Evolutionary conservation across 2,888 invertebrate species (phyloP), one percentile per base, ranked within the genome.

Genomic region (Xanthorhoe spadicearia): DNA sequence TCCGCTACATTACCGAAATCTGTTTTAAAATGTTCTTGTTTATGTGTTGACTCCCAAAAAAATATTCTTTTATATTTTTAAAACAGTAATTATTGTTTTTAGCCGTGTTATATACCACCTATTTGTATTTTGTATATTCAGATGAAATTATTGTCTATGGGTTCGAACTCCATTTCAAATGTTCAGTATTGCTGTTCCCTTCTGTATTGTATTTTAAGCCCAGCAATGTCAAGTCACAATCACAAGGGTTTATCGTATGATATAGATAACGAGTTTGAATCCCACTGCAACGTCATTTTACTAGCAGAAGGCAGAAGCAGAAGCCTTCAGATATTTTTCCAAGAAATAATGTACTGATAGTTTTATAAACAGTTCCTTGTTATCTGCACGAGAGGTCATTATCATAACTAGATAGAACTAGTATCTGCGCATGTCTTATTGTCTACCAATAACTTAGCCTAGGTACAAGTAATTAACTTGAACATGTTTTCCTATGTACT

Each of bases 371-470:
- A 59, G 28, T n/a, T 53, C 15, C 3, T 64, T 61, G 64, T 67
- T 64, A 68, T 61, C 61, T 68, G 57, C 68, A 68, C 68, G 68
- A 64, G 35, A 68, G 61, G 53, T 65, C 61, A 70, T 71, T 69
- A 64, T 58, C 60, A 67, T 72, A 68, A 68, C 72, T 64, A 70
- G 68, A 49, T 32, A 51, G 23, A 54, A 28, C 59, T 43, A 55
- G 59, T 17, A 46, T 8, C 48, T 38, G 46, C 49, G 35, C 38
- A 38, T 38, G 3, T 43, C 38, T 43, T 51, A n/a, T 19, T 46
- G 49, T 23, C 19, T 52, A 49, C 19, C 28, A 51, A 49, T 49
- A 58, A 53, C 48, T 55, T 46, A 51, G 28, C 23, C 50, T 19
- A 19, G 10, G 35, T 56, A 18, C 48, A 15, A 17, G 43, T 46